phyloP scores from a whole-genome alignment of 1,140 invertebrate species.

The Fopius arisanus region DNA sequence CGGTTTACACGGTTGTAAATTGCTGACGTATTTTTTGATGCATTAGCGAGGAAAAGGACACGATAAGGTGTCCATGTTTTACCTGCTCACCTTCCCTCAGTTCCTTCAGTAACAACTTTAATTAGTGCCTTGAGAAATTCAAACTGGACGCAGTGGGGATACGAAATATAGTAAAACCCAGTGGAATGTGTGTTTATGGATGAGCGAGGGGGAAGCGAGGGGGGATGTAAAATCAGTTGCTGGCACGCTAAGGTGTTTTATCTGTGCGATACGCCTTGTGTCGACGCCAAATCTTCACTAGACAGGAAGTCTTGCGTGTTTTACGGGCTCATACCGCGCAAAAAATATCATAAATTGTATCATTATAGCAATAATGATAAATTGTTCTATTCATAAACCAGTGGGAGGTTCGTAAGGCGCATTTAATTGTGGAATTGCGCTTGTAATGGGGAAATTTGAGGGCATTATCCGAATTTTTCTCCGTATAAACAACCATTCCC shows the following conservation, averaged over 20 bases:
- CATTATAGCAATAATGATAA: neutral
- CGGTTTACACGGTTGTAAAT: neutral
- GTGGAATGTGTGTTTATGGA: conserved; percentile 5
- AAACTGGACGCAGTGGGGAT: neutral
- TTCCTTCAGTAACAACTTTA: neutral
- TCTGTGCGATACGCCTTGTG: neutral
- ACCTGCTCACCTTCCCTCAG: neutral
- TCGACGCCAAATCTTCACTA: conserved; percentile 3
- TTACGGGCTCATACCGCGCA: neutral
- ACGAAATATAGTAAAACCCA: neutral
- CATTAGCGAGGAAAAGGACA: neutral
- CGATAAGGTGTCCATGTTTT: neutral
- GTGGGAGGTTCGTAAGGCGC: too few relatives aligned
- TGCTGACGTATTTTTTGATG: neutral
- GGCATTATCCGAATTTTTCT: too few relatives aligned
- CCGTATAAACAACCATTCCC: too few relatives aligned
- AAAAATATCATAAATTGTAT: neutral
- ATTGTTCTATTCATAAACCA: neutral
- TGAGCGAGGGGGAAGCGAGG: neutral
- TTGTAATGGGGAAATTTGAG: too few relatives aligned
- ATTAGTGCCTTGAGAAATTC: conserved; percentile 3
- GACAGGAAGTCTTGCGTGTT: conserved; percentile 10
- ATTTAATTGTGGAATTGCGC: too few relatives aligned
- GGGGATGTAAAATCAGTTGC: neutral
- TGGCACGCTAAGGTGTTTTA: conserved; percentile 12